Conservation (phyloP, 2,888 invertebrate species). For the Bimastos eiseni region DNA sequence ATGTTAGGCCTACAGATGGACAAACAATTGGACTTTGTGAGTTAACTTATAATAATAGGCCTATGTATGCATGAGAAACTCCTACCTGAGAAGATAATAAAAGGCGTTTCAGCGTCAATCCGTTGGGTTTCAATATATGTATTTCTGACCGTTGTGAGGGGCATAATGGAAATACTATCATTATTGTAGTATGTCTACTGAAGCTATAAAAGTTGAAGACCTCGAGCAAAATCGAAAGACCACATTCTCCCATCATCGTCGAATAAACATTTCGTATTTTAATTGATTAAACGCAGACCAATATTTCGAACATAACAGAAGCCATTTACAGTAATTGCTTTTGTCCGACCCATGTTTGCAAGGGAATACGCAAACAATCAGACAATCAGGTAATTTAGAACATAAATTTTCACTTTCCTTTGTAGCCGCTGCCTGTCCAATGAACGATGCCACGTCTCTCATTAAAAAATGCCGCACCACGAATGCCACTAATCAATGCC, state of each 20-base stretch:
- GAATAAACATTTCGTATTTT: neutral
- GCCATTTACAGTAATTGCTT: slow-evolving; percentile 16
- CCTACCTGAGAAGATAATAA: neutral
- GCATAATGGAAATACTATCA: too few species aligned
- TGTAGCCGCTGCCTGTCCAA: neutral
- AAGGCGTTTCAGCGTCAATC: neutral
- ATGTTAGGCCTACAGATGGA: neutral
- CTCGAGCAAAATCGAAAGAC: neutral
- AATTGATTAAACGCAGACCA: neutral
- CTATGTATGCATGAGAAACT: neutral
- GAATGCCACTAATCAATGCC: neutral
- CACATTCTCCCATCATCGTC: neutral
- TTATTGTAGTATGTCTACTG: too few species aligned
- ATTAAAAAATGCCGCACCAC: neutral
- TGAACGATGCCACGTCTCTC: neutral
- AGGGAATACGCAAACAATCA: neutral
- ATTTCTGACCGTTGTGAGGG: too few species aligned
- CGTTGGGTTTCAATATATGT: too few species aligned
- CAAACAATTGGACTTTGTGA: neutral
- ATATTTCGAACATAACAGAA: neutral
- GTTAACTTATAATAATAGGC: neutral
- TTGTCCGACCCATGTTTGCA: neutral
- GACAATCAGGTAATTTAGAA: neutral
- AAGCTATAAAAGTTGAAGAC: neutral
- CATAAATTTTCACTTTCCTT: slow-evolving; percentile 13